phyloP scores from a whole-genome alignment of 2,797 vertebrate genomes.

The Tinamus major region DNA sequence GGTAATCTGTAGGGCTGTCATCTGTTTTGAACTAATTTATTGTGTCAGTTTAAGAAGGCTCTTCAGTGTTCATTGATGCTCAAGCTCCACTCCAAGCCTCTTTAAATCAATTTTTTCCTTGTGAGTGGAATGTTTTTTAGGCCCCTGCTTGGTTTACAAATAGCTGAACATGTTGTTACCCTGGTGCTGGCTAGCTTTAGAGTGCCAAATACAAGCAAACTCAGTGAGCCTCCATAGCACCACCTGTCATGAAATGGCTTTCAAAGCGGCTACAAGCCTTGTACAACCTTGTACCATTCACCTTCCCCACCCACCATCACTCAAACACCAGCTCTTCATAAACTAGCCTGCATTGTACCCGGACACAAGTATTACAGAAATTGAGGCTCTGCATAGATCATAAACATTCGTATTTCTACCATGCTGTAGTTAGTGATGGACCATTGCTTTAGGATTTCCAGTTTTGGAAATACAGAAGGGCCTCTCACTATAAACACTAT shows the following conservation, averaged over 20 bases:
- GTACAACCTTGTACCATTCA: slow-evolving; percentile 26
- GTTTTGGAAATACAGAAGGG: not conserved
- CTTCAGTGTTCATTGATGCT: slow-evolving; percentile 87
- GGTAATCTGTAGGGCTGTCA: slow-evolving; percentile 91
- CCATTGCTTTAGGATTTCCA: slow-evolving; percentile 28
- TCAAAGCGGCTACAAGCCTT: slow-evolving; percentile 21
- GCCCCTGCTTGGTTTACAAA: slow-evolving; percentile 93
- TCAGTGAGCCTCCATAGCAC: slow-evolving; percentile 78
- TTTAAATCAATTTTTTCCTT: slow-evolving; percentile 85
- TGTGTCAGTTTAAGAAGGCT: slow-evolving; percentile 91
- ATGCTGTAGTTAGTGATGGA: not conserved
- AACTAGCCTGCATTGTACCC: not conserved
- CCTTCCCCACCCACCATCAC: slow-evolving; percentile 55
- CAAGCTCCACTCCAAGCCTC: slow-evolving; percentile 81
- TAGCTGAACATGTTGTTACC: slow-evolving; percentile 89
- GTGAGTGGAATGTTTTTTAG: slow-evolving; percentile 88
- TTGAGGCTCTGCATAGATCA: not conserved
- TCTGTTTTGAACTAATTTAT: slow-evolving; percentile 90
- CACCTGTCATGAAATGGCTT: slow-evolving; percentile 72
- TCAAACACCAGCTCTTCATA: slow-evolving; percentile 22
- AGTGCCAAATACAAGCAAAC: slow-evolving; percentile 81
- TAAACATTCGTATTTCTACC: not conserved
- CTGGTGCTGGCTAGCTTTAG: slow-evolving; percentile 85
- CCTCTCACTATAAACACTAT: not conserved
- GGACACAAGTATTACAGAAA: not conserved